Percentiles rank a stretch among this genome's conserved stretches.
Conservation (phyloP, 2,888 invertebrate species). For the Cyrtodaria siliqua region DNA sequence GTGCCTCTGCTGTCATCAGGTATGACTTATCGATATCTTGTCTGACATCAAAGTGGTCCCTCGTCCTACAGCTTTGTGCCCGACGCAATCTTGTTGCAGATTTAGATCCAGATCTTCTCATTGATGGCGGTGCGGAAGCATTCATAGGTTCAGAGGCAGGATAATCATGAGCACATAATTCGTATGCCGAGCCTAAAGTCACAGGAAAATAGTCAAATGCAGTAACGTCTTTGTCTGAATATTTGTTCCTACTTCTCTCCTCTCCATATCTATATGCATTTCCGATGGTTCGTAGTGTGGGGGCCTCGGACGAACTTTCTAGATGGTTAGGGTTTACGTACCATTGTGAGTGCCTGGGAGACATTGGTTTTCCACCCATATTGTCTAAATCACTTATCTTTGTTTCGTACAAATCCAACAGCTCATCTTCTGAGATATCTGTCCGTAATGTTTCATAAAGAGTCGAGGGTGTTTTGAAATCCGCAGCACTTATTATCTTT, state of each 20-base stretch:
- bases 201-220: constrained; percentile 62
- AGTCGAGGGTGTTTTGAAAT: constrained; percentile 24
- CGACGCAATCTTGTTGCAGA: constrained; percentile 45
- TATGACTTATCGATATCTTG: constrained; percentile 65
- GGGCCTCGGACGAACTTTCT: constrained; percentile 44
- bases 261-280: constrained; percentile 42
- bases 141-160: constrained; percentile 47
- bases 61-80: constrained; percentile 36
- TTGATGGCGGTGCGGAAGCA: constrained; percentile 41
- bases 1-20: constrained; percentile 66
- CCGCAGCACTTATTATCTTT: constrained; percentile 10
- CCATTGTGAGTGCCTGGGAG: constrained; percentile 59
- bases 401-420: constrained; percentile 51
- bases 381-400: constrained; percentile 38
- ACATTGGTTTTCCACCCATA: constrained; percentile 51
- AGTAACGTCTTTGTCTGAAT: constrained; percentile 50
- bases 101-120: constrained; percentile 48
- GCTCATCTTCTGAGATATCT: constrained; percentile 45
- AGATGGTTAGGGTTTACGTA: constrained; percentile 62
- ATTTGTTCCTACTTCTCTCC: constrained; percentile 16
- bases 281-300: constrained; percentile 54
- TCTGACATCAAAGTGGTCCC: constrained; percentile 49
- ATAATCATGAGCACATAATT: constrained; percentile 53
- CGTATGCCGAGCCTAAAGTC: constrained; percentile 62
- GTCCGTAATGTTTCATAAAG: constrained; percentile 44